phyloP scores from a whole-genome alignment of 2,797 vertebrate genomes.

The Malurus splendens region DNA sequence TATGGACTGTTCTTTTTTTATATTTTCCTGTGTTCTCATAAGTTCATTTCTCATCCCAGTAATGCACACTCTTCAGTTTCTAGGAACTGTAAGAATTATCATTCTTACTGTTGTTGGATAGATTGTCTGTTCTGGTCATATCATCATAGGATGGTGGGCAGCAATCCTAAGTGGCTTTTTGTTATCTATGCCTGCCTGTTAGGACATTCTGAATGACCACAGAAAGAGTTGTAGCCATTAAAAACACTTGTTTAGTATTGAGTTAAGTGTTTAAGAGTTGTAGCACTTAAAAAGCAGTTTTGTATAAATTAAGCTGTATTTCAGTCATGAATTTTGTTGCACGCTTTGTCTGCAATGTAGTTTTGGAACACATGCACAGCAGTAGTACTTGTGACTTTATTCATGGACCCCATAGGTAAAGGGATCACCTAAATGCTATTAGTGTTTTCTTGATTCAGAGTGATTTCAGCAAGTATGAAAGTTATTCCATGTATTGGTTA shows the following conservation, averaged over 20 bases:
- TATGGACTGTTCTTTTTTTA: neutral
- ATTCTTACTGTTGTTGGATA: neutral
- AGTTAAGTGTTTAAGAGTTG: too few species aligned
- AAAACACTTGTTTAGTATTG: neutral
- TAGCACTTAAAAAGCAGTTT: neutral
- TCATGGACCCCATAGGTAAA: neutral
- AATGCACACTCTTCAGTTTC: neutral
- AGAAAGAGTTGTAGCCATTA: neutral
- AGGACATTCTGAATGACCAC: neutral
- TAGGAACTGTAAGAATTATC: neutral
- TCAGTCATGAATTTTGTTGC: neutral
- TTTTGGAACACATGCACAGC: neutral
- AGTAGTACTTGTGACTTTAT: neutral
- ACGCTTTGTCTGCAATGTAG: accelerated
- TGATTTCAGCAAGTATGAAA: neutral
- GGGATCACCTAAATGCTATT: neutral
- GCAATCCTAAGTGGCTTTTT: neutral
- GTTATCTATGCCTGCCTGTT: accelerated
- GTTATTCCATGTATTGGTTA: neutral
- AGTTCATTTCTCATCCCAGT: neutral
- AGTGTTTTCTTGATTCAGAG: neutral
- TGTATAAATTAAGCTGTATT: neutral
- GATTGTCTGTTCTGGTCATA: neutral
- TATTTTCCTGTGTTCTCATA: neutral
- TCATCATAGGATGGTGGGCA: neutral